phyloP scores from a whole-genome alignment of 30 jellyfish, hydroid and myxozoan genomes.

The Sanderia malayensis region DNA sequence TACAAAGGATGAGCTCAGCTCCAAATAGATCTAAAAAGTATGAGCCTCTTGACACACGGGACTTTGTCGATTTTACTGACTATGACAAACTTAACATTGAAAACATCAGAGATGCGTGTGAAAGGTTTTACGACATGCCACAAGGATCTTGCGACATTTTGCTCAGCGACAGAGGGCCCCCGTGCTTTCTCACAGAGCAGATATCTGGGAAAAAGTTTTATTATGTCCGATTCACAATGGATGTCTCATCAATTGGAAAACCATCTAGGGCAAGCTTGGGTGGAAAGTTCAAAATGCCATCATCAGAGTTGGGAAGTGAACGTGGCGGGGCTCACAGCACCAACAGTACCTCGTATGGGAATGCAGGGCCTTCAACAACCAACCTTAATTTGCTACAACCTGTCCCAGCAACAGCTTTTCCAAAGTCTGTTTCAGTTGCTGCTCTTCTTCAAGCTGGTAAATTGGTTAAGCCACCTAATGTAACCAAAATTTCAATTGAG shows the following conservation, averaged over 20 bases:
- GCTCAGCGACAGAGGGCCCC: constrained; percentile 2
- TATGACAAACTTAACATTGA: too few relatives aligned
- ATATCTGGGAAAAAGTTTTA: neutral
- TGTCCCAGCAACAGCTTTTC: constrained; percentile 1
- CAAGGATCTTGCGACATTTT: neutral
- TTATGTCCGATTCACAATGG: neutral
- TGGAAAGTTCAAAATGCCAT: neutral
- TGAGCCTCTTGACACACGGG: too few relatives aligned
- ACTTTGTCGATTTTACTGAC: too few relatives aligned
- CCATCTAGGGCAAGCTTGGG: constrained; percentile 1
- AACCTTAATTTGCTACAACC: neutral
- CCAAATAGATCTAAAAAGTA: too few relatives aligned
- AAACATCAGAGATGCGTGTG: neutral
- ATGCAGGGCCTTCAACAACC: constrained; percentile 3
- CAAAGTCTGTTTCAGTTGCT: constrained; percentile 1
- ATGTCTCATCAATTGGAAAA: neutral
- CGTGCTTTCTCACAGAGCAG: constrained; percentile 3
- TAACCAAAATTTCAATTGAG: neutral
- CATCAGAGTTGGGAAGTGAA: neutral
- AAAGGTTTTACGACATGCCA: neutral
- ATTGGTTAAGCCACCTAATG: constrained; percentile 1
- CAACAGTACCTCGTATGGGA: neutral
- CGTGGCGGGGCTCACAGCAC: constrained; percentile 1
- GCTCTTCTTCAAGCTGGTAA: neutral
- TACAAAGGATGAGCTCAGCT: too few relatives aligned